Base-by-base conservation (phyloP, 2,888 invertebrate genomes). In the Bembecia ichneumoniformis region DNA sequence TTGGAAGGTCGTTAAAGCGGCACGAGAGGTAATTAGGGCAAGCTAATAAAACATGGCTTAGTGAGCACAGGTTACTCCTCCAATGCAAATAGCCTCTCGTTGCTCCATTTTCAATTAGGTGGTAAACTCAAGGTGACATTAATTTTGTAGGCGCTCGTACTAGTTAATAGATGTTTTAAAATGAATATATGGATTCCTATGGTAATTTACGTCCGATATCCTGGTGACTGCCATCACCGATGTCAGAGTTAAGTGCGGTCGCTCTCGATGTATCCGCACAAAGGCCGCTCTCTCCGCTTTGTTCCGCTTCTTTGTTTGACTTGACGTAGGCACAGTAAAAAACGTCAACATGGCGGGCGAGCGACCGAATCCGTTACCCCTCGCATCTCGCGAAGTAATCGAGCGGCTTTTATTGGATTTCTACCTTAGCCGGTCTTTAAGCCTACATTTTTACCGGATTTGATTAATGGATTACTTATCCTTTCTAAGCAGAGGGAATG, bases 201-300 rank as follows among this genome's bases (percentile, higher is more conserved):
- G 49, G 44, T 48, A 49, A 48, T 50, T 52, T 52, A 52, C 44
- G 7, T 10, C 40, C 40, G 40, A 28, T 40, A n/a, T 40, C 48
- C 47, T 58, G 64, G 72, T 65, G 44, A 16, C 17, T 66, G 60
- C 62, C 66, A 65, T 65, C 71, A 66, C 65, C 64, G 76, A 74
- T 77, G 81, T 77, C 74, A 73, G 71, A 76, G 77, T 68, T 77
- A 79, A 84, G 82, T 84, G 80, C 64, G 72, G 71, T 66, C 72
- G 74, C 69, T 68, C 76, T 77, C 71, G 58, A 71, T 74, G 68
- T 76, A 71, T 72, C 75, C 69, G 66, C 72, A 82, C 81, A 84
- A 83, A 82, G 77, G 74, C 79, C 64, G 74, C 78, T 81, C 82
- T 83, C 79, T 75, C 77, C 68, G 76, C 82, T 80, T 83, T 86